Conservation (phyloP, 2,113 vertebrate genomes). For the Taurulus bubalis region DNA sequence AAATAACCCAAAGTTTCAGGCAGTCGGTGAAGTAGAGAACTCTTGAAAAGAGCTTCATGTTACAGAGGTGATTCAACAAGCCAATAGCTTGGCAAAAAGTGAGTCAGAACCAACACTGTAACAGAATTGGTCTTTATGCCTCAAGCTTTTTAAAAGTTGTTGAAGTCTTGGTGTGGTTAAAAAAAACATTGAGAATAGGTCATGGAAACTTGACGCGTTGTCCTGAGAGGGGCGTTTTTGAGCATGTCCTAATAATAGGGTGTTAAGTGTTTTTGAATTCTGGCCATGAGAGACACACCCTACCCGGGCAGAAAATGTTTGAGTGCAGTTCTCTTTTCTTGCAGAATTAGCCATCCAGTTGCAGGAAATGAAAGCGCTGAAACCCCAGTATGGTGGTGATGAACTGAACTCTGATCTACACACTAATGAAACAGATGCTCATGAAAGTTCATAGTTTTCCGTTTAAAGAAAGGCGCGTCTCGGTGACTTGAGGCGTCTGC, state of each 20-base stretch:
- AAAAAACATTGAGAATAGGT: slow-evolving; percentile 27
- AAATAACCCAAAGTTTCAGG: background rate
- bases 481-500: background rate
- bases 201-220: slow-evolving; percentile 62
- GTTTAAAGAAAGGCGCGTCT: slow-evolving; percentile 7
- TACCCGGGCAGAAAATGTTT: slow-evolving; percentile 66
- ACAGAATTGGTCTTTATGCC: background rate
- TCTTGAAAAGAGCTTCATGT: background rate
- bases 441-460: background rate
- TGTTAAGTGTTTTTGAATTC: slow-evolving; percentile 69
- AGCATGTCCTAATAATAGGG: slow-evolving; percentile 81
- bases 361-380: slow-evolving; percentile 63
- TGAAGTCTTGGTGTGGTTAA: slow-evolving; percentile 14
- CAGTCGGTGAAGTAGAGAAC: background rate
- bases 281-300: slow-evolving; percentile 78
- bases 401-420: slow-evolving; percentile 30
- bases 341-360: slow-evolving; percentile 55
- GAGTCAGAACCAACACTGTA: background rate
- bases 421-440: slow-evolving; percentile 9
- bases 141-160: background rate
- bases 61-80: background rate
- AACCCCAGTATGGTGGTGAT: slow-evolving; percentile 11
- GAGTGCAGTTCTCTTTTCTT: slow-evolving; percentile 73
- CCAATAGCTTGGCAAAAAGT: background rate
- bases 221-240: slow-evolving; percentile 56